Evolutionary conservation across 1,140 invertebrate genomes (phyloP).

Genomic region (Maniola jurtina): DNA sequence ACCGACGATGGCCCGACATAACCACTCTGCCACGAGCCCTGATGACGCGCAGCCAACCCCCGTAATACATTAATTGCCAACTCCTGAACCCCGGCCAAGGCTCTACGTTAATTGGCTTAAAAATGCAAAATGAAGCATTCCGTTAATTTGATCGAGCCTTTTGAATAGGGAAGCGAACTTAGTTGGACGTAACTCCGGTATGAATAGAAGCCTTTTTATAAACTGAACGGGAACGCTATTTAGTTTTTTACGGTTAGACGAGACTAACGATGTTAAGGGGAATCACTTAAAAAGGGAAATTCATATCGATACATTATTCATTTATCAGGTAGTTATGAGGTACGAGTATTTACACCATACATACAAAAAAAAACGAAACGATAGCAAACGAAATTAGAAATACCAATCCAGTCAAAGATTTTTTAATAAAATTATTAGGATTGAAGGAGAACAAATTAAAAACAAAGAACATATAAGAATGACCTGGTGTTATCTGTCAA

Average conservation of each 20-base stretch:
- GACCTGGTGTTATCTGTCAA: too few species aligned
- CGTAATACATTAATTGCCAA: constrained; percentile 24
- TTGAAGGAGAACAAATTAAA: too few species aligned
- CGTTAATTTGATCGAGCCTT: constrained; percentile 56
- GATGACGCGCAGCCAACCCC: constrained; percentile 21
- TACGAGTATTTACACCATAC: not conserved
- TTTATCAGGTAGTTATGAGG: not conserved
- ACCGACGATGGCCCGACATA: constrained; percentile 39
- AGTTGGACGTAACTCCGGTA: constrained; percentile 52
- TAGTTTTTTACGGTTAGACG: constrained; percentile 14
- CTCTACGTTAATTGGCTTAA: constrained; percentile 44
- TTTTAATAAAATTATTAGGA: too few species aligned
- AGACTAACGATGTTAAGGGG: not conserved
- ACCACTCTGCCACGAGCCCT: constrained; percentile 44
- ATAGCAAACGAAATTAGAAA: not conserved
- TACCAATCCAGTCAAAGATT: too few species aligned
- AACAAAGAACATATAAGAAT: too few species aligned
- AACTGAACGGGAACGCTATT: constrained; percentile 21
- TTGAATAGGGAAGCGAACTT: constrained; percentile 52
- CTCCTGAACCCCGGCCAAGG: constrained; percentile 23
- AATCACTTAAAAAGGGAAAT: constrained; percentile 1
- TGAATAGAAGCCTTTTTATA: constrained; percentile 44
- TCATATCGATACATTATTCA: not conserved
- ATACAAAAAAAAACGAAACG: not conserved
- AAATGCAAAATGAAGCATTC: constrained; percentile 59